phyloP scores from a whole-genome alignment of 2,113 vertebrate genomes.

The Pao palembangensis region DNA sequence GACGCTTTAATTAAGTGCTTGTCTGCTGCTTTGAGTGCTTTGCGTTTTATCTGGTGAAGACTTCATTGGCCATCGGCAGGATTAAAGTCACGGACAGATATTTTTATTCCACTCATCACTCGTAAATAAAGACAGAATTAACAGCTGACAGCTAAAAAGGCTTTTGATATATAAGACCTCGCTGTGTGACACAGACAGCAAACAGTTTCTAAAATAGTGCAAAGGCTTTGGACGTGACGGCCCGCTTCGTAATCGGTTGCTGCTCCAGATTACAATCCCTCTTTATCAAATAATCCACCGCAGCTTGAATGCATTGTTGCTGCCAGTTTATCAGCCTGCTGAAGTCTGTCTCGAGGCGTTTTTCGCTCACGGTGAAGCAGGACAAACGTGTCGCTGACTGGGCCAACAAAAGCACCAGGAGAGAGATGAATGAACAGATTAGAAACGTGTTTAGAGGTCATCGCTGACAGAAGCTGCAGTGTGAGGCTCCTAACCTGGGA shows the following conservation, averaged over 20 bases:
- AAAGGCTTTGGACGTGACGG: conserved; percentile 23
- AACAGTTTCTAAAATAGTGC: conserved; percentile 11
- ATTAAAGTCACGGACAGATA: neutral
- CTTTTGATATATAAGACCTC: neutral
- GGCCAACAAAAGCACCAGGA: neutral
- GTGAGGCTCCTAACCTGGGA: neutral
- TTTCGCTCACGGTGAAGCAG: neutral
- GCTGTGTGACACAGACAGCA: conserved; percentile 2
- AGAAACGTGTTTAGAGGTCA: conserved; percentile 20
- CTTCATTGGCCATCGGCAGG: conserved; percentile 14
- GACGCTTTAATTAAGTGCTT: conserved; percentile 28
- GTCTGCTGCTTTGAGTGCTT: conserved; percentile 23
- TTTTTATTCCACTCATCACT: neutral
- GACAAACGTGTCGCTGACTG: too few relatives aligned
- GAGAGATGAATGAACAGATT: conserved; percentile 40
- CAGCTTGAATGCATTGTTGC: conserved; percentile 20
- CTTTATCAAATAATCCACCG: conserved; percentile 33
- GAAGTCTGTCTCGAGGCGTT: neutral
- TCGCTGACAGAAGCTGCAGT: conserved; percentile 11
- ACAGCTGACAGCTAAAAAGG: conserved; percentile 1
- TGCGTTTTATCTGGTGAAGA: conserved; percentile 31
- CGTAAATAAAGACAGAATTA: neutral
- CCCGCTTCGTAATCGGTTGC: conserved; percentile 5
- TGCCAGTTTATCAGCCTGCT: conserved; percentile 18
- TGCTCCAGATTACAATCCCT: conserved; percentile 11